Conservation (phyloP, 2,113 vertebrate species). For the Electrona antarctica region DNA sequence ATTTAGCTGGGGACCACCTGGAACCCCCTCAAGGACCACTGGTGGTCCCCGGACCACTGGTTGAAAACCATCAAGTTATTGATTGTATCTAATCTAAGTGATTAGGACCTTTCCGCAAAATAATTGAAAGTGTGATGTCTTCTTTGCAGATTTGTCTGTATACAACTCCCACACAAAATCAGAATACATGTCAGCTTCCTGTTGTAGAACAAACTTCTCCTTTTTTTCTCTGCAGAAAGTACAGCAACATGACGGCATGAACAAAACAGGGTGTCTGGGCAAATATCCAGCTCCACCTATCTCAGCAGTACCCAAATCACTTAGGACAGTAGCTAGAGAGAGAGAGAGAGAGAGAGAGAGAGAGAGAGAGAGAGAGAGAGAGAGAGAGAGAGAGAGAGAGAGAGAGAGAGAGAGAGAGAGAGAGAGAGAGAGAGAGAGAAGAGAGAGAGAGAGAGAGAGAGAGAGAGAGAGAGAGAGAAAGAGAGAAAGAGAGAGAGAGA, state of each 20-base stretch:
- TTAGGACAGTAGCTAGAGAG: neutral
- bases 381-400: neutral
- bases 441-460: neutral
- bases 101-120: no score
- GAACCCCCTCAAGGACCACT: no score
- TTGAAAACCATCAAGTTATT: no score
- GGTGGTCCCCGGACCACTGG: no score
- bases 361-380: conserved; percentile 5
- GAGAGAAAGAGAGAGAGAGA: neutral
- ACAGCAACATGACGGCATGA: neutral
- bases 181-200: neutral
- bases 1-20: no score
- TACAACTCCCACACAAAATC: no score
- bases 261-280: neutral
- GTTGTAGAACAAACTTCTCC: neutral
- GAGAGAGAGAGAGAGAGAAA: neutral
- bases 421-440: conserved; percentile 7
- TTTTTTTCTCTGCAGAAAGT: neutral
- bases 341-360: neutral
- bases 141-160: no score
- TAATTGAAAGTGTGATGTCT: no score
- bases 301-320: conserved; percentile 11
- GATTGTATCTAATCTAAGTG: no score
- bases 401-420: conserved; percentile 3
- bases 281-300: conserved; percentile 11